Conservation (phyloP, 2,888 invertebrate species). For the Drosophila testacea region DNA sequence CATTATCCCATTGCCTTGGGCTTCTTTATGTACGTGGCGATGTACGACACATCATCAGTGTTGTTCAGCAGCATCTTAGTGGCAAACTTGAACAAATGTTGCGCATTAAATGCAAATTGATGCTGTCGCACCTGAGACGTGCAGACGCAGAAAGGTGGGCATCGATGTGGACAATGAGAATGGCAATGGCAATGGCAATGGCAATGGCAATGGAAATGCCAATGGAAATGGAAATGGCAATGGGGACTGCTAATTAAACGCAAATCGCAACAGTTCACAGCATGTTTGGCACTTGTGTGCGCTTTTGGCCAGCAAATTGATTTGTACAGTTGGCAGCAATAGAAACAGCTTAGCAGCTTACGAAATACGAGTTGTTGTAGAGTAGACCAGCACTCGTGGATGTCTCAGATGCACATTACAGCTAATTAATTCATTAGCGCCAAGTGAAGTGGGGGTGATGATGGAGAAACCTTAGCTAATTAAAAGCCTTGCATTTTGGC, state of each 20-base stretch:
- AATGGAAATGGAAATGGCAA: constrained; percentile 1
- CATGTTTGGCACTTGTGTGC: constrained; percentile 51
- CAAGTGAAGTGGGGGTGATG: constrained; percentile 30
- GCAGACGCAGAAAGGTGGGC: neutral
- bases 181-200: constrained; percentile 11
- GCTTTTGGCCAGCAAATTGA: constrained; percentile 62
- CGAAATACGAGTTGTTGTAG: neutral
- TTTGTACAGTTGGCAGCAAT: constrained; percentile 47
- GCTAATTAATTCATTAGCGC: constrained; percentile 62
- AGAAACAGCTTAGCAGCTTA: neutral
- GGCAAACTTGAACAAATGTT: constrained; percentile 51
- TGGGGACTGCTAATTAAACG: constrained; percentile 63
- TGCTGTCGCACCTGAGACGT: constrained; percentile 49
- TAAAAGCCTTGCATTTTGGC: constrained; percentile 48
- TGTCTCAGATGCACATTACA: constrained; percentile 43
- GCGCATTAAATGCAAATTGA: constrained; percentile 65
- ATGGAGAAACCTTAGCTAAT: constrained; percentile 38
- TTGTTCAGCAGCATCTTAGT: constrained; percentile 14
- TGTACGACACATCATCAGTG: neutral
- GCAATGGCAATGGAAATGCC: neutral
- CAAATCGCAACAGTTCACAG: constrained; percentile 61
- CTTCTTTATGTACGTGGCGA: neutral
- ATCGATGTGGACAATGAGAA: constrained; percentile 4
- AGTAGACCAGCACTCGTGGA: neutral
- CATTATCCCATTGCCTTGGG: neutral